Percentiles rank a stretch among this genome's conserved stretches.
phyloP scores from a whole-genome alignment of 2,113 vertebrate species.

The Mus musculus region GRCm39 chr7:68111001-68111500 shows the following conservation, averaged over 20 bases:
- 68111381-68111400: not conserved
- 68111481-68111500: not conserved
- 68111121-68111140: too few species aligned
- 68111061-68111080: too few species aligned
- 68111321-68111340: constrained; percentile 1
- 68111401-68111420: not conserved
- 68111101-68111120: too few species aligned
- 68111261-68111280: not conserved
- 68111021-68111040: too few species aligned
- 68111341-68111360: not conserved
- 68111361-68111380: not conserved
- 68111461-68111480: not conserved
- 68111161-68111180: not conserved
- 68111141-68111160: too few species aligned
- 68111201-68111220: not conserved
- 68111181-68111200: not conserved
- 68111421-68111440: not conserved
- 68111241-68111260: not conserved
- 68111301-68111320: constrained; percentile 31
- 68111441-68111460: not conserved
- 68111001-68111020: too few species aligned
- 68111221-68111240: not conserved
- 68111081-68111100: too few species aligned
- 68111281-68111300: constrained; percentile 39
- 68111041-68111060: too few species aligned